Percentiles rank a stretch among this genome's conserved stretches.
Evolutionary conservation across 2,888 invertebrate species (phyloP).

Genomic region (Xestia c-nigrum): DNA sequence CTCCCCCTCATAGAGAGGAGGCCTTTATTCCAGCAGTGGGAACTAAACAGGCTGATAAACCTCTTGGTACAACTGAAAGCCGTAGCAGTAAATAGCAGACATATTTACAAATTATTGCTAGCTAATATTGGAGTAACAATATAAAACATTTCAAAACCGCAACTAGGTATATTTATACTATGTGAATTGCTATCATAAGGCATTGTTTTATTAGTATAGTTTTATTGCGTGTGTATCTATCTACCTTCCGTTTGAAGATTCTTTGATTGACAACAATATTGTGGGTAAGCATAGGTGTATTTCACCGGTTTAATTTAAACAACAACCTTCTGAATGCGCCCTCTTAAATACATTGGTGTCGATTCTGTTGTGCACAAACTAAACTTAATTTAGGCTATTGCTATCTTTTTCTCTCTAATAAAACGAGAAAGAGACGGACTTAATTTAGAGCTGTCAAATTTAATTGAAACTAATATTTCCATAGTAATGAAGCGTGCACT

Average conservation of each 20-base stretch:
- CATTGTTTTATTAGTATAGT: background rate
- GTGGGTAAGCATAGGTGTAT: too few species aligned
- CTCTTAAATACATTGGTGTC: too few species aligned
- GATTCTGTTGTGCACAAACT: too few species aligned
- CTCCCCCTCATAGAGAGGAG: background rate
- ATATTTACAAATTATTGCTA: constrained; percentile 23
- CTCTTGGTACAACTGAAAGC: constrained; percentile 13
- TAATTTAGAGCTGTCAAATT: too few species aligned
- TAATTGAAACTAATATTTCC: too few species aligned
- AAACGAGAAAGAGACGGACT: too few species aligned
- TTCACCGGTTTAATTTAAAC: too few species aligned
- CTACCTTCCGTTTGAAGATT: background rate
- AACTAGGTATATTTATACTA: constrained; percentile 21
- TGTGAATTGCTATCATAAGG: constrained; percentile 4
- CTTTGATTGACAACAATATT: background rate
- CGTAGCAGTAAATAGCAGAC: background rate
- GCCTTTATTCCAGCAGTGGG: background rate
- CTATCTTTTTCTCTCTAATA: too few species aligned
- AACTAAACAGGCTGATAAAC: too few species aligned
- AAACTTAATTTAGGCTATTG: too few species aligned
- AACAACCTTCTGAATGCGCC: too few species aligned
- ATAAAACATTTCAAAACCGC: constrained; percentile 19
- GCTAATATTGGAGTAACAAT: constrained; percentile 16
- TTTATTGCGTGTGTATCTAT: background rate
- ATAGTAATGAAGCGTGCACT: too few species aligned